A percentile compares a stretch with the other conserved stretches of the same genome.
Conservation (phyloP, 2,113 vertebrate species). For the Seriola aureovittata region DNA sequence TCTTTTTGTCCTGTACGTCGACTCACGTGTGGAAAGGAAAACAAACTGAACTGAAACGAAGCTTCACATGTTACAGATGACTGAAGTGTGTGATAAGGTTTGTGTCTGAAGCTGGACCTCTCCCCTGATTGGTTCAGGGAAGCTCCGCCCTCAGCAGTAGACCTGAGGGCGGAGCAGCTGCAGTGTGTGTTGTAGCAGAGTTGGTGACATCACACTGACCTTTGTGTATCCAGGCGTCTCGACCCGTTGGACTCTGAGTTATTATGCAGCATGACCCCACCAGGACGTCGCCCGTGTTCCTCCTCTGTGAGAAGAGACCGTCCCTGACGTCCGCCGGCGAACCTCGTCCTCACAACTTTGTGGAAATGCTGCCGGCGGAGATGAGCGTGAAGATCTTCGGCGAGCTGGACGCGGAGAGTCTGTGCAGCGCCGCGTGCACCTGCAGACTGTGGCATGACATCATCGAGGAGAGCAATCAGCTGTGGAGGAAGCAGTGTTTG, state of each 20-base stretch:
- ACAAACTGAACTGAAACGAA: too few species aligned
- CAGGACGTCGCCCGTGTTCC: slow-evolving; percentile 34
- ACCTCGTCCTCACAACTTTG: slow-evolving; percentile 73
- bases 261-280: slow-evolving; percentile 80
- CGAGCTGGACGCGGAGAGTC: slow-evolving; percentile 85
- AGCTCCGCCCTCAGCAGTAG: too few species aligned
- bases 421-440: slow-evolving; percentile 85
- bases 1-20: too few species aligned
- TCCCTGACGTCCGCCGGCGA: slow-evolving; percentile 4
- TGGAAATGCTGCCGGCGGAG: slow-evolving; percentile 85
- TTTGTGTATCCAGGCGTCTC: not conserved
- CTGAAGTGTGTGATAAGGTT: too few species aligned
- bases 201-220: not conserved
- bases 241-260: slow-evolving; percentile 35
- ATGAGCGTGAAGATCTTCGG: slow-evolving; percentile 87
- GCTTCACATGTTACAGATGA: too few species aligned
- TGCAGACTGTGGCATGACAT: slow-evolving; percentile 87
- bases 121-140: too few species aligned
- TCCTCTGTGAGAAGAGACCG: slow-evolving; percentile 28
- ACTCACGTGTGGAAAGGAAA: too few species aligned
- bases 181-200: too few species aligned
- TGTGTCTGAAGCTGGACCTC: too few species aligned
- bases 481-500: slow-evolving; percentile 90
- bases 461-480: slow-evolving; percentile 82
- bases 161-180: too few species aligned